Percentiles rank a stretch among this genome's conserved stretches.
Evolutionary conservation across 2,113 vertebrate species (phyloP).

Genomic region (Lichenostomus cassidix): DNA sequence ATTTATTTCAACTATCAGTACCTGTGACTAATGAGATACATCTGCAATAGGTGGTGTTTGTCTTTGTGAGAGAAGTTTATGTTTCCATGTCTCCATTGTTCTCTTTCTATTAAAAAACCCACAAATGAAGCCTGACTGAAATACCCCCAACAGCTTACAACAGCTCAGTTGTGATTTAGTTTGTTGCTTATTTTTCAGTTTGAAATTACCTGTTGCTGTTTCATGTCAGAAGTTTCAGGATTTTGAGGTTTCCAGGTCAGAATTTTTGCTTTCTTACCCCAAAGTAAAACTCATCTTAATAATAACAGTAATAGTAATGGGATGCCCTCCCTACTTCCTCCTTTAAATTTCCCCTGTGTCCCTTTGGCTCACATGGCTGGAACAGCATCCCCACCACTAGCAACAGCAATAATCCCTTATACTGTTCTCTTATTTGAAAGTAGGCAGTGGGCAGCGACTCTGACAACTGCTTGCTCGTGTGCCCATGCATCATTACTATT

Average conservation of each 20-base stretch:
- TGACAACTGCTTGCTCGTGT: background rate
- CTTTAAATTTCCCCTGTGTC: background rate
- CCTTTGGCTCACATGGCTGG: background rate
- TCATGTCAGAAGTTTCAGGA: background rate
- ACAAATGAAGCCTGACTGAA: background rate
- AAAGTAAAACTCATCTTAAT: background rate
- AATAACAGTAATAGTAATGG: background rate
- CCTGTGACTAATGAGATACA: background rate
- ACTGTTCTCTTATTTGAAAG: accelerated
- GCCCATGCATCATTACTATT: background rate
- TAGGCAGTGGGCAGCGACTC: background rate
- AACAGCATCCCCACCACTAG: background rate
- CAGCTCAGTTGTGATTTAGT: background rate
- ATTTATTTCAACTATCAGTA: background rate
- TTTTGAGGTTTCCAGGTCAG: background rate
- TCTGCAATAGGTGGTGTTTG: background rate
- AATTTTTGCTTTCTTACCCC: background rate
- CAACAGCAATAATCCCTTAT: background rate
- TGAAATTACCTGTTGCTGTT: background rate
- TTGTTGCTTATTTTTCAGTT: background rate
- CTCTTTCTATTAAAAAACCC: background rate
- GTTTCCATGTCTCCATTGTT: background rate
- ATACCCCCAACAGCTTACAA: background rate
- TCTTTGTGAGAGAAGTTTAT: background rate
- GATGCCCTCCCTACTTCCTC: accelerated